Conservation (phyloP, 1,140 invertebrate species). For the Cyphomyrmex costatus region DNA sequence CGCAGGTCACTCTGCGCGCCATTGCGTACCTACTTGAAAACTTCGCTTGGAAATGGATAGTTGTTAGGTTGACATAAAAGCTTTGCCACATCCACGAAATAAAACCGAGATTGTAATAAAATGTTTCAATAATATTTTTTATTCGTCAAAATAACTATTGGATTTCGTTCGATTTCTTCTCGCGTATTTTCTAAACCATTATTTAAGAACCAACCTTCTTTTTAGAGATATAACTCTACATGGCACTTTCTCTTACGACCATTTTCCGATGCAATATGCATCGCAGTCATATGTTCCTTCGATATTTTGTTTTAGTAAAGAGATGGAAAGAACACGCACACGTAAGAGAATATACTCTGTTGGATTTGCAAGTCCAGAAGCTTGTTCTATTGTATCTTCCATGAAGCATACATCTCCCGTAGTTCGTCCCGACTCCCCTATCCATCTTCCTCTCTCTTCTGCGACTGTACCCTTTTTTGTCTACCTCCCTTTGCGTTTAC, state of each 20-base stretch:
- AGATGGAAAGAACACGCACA: constrained; percentile 57
- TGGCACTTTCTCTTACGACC: not conserved
- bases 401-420: constrained; percentile 53
- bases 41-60: not conserved
- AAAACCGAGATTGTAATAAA: not conserved
- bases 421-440: constrained; percentile 51
- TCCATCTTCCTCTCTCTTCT: constrained; percentile 58
- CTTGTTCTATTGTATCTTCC: constrained; percentile 50
- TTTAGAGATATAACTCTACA: not conserved
- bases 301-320: constrained; percentile 81
- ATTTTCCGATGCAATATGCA: not conserved
- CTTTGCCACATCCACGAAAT: not conserved
- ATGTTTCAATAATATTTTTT: not conserved
- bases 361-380: constrained; percentile 63
- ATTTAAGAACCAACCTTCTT: not conserved
- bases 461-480: constrained; percentile 23
- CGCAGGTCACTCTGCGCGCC: constrained; percentile 8
- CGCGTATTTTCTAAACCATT: not conserved
- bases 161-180: not conserved
- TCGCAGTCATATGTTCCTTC: constrained; percentile 54
- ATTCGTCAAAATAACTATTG: not conserved
- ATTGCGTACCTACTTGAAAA: not conserved
- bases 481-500: constrained; percentile 54
- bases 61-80: not conserved
- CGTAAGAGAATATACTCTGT: constrained; percentile 73